phyloP scores from a whole-genome alignment of 2,797 vertebrate species.

The Manis pentadactyla region DNA sequence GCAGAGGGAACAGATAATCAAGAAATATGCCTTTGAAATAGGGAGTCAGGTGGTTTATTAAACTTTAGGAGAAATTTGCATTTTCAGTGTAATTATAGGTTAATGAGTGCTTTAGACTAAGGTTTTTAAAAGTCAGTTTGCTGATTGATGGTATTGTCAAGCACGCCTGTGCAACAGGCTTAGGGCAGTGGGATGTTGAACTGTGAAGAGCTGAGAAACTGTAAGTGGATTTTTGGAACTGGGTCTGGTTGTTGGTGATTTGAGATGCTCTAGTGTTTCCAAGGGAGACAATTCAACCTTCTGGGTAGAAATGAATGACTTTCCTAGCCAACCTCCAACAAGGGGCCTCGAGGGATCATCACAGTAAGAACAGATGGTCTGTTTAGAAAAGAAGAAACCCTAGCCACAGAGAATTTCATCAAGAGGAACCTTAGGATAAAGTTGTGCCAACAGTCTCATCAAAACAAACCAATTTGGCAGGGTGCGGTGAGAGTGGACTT shows the following conservation, averaged over 20 bases:
- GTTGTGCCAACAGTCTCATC: neutral
- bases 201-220: neutral
- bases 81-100: neutral
- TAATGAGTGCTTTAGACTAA: neutral
- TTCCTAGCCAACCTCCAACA: neutral
- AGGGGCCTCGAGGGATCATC: neutral
- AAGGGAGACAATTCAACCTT: neutral
- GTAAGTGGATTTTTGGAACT: neutral
- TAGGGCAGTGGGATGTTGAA: neutral
- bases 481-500: neutral
- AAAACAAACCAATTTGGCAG: neutral
- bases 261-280: slow-evolving; percentile 1
- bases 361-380: neutral
- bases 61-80: neutral
- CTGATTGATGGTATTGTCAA: neutral
- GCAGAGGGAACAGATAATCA: neutral
- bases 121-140: neutral
- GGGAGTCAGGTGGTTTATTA: neutral
- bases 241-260: neutral
- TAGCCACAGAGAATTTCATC: neutral
- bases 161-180: neutral
- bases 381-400: slow-evolving; percentile 17
- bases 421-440: neutral
- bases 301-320: neutral
- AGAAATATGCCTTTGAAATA: neutral